phyloP scores from a whole-genome alignment of 2,888 invertebrate genomes.

The Nasonovia ribisnigri region DNA sequence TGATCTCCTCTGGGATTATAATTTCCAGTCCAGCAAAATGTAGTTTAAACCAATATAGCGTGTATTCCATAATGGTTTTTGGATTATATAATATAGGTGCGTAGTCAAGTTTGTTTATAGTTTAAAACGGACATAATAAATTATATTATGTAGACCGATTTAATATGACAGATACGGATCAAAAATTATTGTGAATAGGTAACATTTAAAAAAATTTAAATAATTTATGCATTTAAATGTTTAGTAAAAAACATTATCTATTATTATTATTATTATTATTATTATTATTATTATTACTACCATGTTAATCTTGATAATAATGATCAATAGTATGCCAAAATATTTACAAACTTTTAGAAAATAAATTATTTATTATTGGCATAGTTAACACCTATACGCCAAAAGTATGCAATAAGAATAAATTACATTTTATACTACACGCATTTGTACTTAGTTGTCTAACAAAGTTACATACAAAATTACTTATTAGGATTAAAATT shows the following conservation, averaged over 20 bases:
- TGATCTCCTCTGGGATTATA: constrained; percentile 29
- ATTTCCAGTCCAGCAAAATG: constrained; percentile 15
- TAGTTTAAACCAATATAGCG: constrained; percentile 15
- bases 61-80: background rate
- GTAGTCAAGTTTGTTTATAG: background rate
- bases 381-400: background rate
- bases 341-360: background rate
- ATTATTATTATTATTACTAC: background rate
- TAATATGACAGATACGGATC: background rate
- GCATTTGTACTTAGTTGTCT: background rate
- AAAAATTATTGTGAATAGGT: background rate
- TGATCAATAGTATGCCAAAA: background rate
- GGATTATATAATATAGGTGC: background rate
- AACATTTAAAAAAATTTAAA: background rate
- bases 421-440: background rate
- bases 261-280: too few relatives aligned
- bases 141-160: background rate
- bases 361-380: background rate
- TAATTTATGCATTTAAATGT: background rate
- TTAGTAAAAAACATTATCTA: background rate
- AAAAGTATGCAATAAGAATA: background rate
- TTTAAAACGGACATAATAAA: background rate
- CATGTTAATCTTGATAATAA: background rate
- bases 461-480: background rate
- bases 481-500: background rate